These are phyloP conservation scores for Microcebus lehilahytsara DNA, from an alignment of 2,113 vertebrate genomes.

Conservation along the genomic window DNA sequence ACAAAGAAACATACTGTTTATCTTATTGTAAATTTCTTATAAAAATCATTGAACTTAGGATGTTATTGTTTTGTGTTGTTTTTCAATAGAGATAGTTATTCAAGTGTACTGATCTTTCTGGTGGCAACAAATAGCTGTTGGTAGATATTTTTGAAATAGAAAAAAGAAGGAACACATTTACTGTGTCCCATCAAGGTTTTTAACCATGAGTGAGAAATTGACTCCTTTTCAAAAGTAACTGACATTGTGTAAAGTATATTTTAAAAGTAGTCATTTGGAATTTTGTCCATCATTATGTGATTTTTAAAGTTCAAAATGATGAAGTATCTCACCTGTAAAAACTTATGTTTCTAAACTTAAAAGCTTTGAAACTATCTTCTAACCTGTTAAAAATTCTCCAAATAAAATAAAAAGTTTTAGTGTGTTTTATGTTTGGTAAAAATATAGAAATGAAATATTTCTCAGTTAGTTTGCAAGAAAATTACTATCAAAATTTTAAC, in stretches of 20 bases:
- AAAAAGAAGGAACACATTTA: not conserved
- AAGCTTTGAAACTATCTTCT: not conserved
- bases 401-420: not conserved
- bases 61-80: not conserved
- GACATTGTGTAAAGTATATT: not conserved
- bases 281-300: not conserved
- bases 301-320: not conserved
- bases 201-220: not conserved
- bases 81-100: not conserved
- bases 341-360: not conserved
- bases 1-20: not conserved
- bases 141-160: not conserved
- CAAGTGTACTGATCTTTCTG: not conserved
- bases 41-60: not conserved
- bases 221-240: not conserved
- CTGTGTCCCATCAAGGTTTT: not conserved
- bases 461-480: not conserved
- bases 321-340: not conserved
- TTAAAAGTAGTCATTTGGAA: not conserved
- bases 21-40: not conserved
- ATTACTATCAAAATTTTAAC: not conserved
- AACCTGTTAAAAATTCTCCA: not conserved
- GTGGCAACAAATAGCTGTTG: not conserved
- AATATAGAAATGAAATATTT: not conserved
- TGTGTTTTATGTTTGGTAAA: not conserved